Evolutionary conservation across 2,113 vertebrate genomes (phyloP), one percentile per base, ranked within the genome.

Genomic region (Salvelinus namaycush): DNA sequence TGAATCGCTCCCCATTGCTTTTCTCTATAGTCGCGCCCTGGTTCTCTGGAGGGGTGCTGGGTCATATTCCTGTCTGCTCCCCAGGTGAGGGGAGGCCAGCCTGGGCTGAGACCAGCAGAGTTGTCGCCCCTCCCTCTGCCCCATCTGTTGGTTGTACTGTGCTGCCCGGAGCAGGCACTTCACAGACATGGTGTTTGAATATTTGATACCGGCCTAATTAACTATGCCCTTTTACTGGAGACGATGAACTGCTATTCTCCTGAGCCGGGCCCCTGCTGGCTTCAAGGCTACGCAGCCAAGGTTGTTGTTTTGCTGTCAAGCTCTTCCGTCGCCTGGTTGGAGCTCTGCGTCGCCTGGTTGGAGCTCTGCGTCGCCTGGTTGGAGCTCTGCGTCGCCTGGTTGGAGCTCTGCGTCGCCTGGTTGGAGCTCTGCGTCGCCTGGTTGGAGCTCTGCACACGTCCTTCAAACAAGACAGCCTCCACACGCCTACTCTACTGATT

Each of bases 131-230:
- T 60, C 72, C 49, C 12, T 59, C 70, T 60, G 18, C 44, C 73
- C 72, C 49, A n/a, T 72, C 71, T 34, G 51, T 26, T 68, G 62
- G 49, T 29, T 14, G 65, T 5, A 68, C 64, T 68, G 12, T 1
- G 20, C 65, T 2, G 54, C 39, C 24, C 65, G 20, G n/a, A 75
- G 82, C 73, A 48, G 51, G 69, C 67, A 68, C 78, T 69, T 77
- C 72, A 80, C 65, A 75, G 72, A 65, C 72, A 65, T 31, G 68
- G 26, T 13, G 3, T 20, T 39, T 83, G 73, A 85, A 83, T 79
- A 60, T 85, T 85, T 85, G 62, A 83, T 80, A 14, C 24, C 24
- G 44, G 22, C 64, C 62, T 81, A 75, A 83, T 83, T 80, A 80
- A 76, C 27, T 74, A 79, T 79, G 84, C 81, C 80, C 71, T 85